Evolutionary conservation across 2,888 invertebrate genomes (phyloP), one percentile per base, ranked within the genome.

Genomic region (Drosophila meridiana): DNA sequence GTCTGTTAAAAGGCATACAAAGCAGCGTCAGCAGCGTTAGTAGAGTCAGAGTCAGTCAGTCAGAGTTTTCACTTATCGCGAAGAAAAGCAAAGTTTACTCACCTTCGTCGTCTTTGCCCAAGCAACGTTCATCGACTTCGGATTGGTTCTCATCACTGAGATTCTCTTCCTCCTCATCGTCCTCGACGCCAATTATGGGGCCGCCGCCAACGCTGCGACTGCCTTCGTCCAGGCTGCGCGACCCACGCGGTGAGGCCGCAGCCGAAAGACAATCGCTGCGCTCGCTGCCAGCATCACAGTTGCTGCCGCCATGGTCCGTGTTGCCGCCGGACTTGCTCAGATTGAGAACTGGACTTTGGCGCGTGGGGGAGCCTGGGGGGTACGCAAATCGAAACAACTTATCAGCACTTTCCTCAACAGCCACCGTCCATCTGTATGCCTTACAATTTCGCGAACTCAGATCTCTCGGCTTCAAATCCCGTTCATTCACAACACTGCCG

Each of bases 341-440:
- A 94, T 98, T 98, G 90, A 98, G 94, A 82, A 98, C 97, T 75
- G 98, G 98, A 95, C 98, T 98, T 94, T 97, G 97, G 64, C 97
- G 97, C 90, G 96, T 97, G 78, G 97, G 97, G 73, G 97, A 97
- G 94, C 83, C 94, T 94, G 81, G 0, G 34, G 40, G 4, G 9
- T 14, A 36, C 8, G 7, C 36, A 52, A 42, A 59, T 38, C n/a
- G 34, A 64, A 45, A 36, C 32, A 30, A 38, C 14, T 42, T 11
- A 26, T 47, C 5, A 64, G 34, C 28, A 43, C 40, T 43, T 45
- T n/a, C n/a, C 30, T 20, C 40, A n/a, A 36, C 55, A 48, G 13
- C 20, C 34, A n/a, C 40, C 52, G 11, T 9, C 30, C 28, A 30
- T 1, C 13, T 14, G 8, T 40, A 5, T 9, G 42, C n/a, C 91